phyloP scores from a whole-genome alignment of 2,113 vertebrate genomes.

The Serinus canaria region DNA sequence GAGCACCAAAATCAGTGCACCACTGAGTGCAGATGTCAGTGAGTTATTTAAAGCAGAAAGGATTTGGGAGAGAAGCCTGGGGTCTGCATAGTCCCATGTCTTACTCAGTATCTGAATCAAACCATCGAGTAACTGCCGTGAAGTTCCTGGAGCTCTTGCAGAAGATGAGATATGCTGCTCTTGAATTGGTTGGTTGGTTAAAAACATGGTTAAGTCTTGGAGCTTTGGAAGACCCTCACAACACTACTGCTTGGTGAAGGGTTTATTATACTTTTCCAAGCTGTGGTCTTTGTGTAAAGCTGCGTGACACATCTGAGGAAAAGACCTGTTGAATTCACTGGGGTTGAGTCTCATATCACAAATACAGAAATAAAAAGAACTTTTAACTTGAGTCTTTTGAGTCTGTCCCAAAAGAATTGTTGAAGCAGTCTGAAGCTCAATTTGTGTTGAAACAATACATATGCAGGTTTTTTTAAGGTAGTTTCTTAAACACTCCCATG shows the following conservation, averaged over 20 bases:
- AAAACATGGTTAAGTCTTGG: neutral
- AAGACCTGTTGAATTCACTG: neutral
- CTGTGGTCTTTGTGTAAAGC: neutral
- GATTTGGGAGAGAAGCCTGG: conserved; percentile 27
- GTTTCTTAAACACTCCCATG: neutral
- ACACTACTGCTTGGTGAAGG: neutral
- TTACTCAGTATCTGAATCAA: neutral
- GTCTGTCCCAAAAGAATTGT: neutral
- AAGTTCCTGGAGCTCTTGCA: neutral
- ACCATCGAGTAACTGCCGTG: neutral
- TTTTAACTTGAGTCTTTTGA: neutral
- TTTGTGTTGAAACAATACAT: neutral
- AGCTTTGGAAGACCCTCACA: neutral
- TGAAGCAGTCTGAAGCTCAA: neutral
- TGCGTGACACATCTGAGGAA: neutral
- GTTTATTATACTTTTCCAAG: neutral
- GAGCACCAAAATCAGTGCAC: conserved; percentile 29
- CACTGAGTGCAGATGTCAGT: conserved; percentile 22
- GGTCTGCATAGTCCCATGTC: neutral
- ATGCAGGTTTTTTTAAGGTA: neutral
- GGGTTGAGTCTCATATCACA: neutral
- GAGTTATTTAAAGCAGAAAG: conserved; percentile 61
- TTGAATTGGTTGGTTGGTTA: neutral
- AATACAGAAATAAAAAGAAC: neutral
- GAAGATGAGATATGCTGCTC: neutral